phyloP scores from a whole-genome alignment of 2,888 invertebrate genomes.

The Pharmacophagus antenor region DNA sequence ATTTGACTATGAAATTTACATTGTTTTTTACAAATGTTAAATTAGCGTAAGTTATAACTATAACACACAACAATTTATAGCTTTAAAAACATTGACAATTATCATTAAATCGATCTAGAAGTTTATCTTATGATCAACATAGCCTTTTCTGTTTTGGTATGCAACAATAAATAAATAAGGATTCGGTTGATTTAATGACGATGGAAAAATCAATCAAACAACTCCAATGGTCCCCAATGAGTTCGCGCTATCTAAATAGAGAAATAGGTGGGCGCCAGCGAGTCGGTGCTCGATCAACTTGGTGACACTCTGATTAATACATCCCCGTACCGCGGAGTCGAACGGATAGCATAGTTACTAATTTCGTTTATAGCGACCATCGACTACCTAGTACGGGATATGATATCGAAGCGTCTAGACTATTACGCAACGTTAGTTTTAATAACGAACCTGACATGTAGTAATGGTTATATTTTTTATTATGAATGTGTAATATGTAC shows the following conservation, averaged over 20 bases:
- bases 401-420: constrained; percentile 8
- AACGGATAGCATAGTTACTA: constrained; percentile 27
- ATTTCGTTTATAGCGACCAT: constrained; percentile 27
- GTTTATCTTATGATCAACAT: constrained; percentile 1
- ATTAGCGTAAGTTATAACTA: too few species aligned
- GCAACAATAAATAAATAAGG: too few species aligned
- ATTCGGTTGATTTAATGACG: constrained; percentile 23
- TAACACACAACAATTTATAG: not conserved
- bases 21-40: too few species aligned
- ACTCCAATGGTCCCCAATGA: constrained; percentile 9
- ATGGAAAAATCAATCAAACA: constrained; percentile 24
- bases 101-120: constrained; percentile 2
- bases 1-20: too few species aligned
- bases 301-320: constrained; percentile 37
- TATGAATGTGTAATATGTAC: too few species aligned
- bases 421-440: constrained; percentile 17
- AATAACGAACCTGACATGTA: too few species aligned
- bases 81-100: not conserved
- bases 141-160: too few species aligned
- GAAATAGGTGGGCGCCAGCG: constrained; percentile 34
- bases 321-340: constrained; percentile 29
- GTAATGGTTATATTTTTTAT: too few species aligned
- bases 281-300: constrained; percentile 37
- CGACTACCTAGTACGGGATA: constrained; percentile 12
- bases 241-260: constrained; percentile 22